Evolutionary conservation across 2,888 invertebrate species (phyloP).

Genomic region (Chydorus sphaericus): DNA sequence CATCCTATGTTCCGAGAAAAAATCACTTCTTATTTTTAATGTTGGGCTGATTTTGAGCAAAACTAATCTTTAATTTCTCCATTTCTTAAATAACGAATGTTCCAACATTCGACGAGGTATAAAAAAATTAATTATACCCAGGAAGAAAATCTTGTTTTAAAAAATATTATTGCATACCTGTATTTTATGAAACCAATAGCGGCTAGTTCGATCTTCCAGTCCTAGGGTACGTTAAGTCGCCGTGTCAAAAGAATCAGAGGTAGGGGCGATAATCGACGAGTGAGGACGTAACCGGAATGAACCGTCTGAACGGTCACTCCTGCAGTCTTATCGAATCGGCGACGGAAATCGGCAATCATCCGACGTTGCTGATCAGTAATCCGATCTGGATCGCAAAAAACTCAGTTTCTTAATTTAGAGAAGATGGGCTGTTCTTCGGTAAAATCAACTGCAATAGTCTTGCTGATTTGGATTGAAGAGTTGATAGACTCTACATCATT

Average conservation of each 20-base stretch:
- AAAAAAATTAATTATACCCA: too few species aligned
- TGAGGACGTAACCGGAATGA: constrained; percentile 74
- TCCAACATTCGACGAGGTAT: too few species aligned
- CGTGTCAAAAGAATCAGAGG: constrained; percentile 21
- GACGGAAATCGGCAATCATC: constrained; percentile 67
- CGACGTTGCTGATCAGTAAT: constrained; percentile 82
- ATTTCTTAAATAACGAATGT: too few species aligned
- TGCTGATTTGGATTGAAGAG: constrained; percentile 53
- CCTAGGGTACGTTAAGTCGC: constrained; percentile 31
- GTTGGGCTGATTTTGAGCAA: too few species aligned
- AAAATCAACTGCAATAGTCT: constrained; percentile 67
- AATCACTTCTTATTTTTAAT: too few species aligned
- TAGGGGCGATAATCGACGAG: constrained; percentile 28
- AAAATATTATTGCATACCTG: too few species aligned
- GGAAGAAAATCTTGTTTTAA: too few species aligned
- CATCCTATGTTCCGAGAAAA: too few species aligned
- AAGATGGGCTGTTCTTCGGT: constrained; percentile 51
- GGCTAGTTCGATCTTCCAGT: constrained; percentile 28
- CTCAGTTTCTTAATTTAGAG: constrained; percentile 46
- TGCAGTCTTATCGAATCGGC: constrained; percentile 34
- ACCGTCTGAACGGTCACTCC: constrained; percentile 68
- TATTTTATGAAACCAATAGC: constrained; percentile 30
- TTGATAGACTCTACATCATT: not conserved
- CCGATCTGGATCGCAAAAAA: constrained; percentile 65
- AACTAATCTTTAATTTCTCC: too few species aligned